Percentiles rank a stretch among this genome's conserved stretches.
phyloP scores from a whole-genome alignment of 2,888 invertebrate species.

The Cheiracanthium punctorium region DNA sequence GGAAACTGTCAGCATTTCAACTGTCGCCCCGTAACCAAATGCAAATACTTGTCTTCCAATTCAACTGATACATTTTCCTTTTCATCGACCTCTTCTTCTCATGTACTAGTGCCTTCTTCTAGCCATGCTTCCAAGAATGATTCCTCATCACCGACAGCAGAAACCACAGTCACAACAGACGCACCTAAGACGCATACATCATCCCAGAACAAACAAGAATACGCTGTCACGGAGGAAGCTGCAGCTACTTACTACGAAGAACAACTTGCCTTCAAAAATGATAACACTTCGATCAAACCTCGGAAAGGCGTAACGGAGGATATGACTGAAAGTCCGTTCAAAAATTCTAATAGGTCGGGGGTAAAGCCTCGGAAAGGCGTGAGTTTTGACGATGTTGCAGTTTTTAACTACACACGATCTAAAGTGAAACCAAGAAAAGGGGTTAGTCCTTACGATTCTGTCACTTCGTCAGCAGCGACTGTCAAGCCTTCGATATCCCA shows the following conservation, averaged over 20 bases:
- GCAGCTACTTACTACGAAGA: conserved; percentile 26
- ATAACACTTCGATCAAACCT: conserved; percentile 62
- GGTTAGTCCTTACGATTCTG: conserved; percentile 17
- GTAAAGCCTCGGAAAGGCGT: conserved; percentile 61
- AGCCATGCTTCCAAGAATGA: neutral
- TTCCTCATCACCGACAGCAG: neutral
- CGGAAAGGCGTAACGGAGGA: conserved; percentile 75
- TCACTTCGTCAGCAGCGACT: neutral
- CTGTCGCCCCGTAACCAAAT: conserved; percentile 50
- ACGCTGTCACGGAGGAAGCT: conserved; percentile 16
- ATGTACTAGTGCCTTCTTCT: conserved; percentile 26
- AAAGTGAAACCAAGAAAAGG: conserved; percentile 64
- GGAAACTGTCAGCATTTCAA: conserved; percentile 47
- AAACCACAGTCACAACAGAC: neutral
- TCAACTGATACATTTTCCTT: conserved; percentile 47
- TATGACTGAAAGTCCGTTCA: neutral
- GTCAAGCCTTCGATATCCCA: neutral
- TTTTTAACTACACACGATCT: conserved; percentile 1
- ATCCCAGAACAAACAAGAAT: neutral
- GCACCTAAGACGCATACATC: neutral
- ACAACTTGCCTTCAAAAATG: conserved; percentile 46
- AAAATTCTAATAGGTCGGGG: conserved; percentile 27
- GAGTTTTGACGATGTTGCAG: conserved; percentile 22
- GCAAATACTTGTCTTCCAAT: conserved; percentile 53
- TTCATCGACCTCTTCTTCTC: conserved; percentile 16